A percentile compares a stretch with the other conserved stretches of the same genome.
These are phyloP conservation scores for Mimas tiliae DNA, from an alignment of 2,888 invertebrate genomes.

Conservation along the genomic window DNA sequence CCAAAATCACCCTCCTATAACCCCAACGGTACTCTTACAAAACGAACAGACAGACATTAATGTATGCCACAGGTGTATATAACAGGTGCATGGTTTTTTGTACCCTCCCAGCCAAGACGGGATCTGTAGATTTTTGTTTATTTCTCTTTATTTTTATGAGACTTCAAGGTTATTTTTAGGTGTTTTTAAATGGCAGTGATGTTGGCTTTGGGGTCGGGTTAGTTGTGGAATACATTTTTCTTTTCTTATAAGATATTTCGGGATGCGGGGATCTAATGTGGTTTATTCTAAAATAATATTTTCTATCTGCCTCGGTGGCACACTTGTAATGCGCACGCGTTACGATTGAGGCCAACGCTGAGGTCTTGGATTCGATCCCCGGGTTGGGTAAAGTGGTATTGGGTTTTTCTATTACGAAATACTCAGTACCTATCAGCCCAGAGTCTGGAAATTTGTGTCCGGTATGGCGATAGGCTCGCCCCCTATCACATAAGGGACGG, in stretches of 20 bases:
- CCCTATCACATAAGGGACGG: too few relatives aligned
- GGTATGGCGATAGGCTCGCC: too few relatives aligned
- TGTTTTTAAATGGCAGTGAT: background rate
- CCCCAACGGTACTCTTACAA: background rate
- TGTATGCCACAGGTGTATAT: conserved; percentile 20
- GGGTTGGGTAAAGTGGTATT: too few relatives aligned
- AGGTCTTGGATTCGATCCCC: too few relatives aligned
- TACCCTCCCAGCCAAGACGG: conserved; percentile 13
- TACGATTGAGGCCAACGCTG: too few relatives aligned
- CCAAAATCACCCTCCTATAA: background rate
- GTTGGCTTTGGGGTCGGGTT: background rate
- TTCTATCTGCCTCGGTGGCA: too few relatives aligned
- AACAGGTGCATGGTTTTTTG: conserved; percentile 22
- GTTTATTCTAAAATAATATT: too few relatives aligned
- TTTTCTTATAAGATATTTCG: background rate
- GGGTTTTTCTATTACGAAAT: too few relatives aligned
- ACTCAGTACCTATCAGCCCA: too few relatives aligned
- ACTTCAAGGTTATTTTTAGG: conserved; percentile 20
- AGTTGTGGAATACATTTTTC: background rate
- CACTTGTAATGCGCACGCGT: too few relatives aligned
- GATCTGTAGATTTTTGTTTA: conserved; percentile 17
- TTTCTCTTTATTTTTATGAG: conserved; percentile 17
- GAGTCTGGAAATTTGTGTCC: too few relatives aligned
- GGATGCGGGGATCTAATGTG: background rate
- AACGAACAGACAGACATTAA: conserved; percentile 11